A percentile compares a stretch with the other conserved stretches of the same genome.
These are phyloP conservation scores for Brachionus plicatilis DNA, from an alignment of 1,140 invertebrate genomes.

Conservation along the genomic window DNA sequence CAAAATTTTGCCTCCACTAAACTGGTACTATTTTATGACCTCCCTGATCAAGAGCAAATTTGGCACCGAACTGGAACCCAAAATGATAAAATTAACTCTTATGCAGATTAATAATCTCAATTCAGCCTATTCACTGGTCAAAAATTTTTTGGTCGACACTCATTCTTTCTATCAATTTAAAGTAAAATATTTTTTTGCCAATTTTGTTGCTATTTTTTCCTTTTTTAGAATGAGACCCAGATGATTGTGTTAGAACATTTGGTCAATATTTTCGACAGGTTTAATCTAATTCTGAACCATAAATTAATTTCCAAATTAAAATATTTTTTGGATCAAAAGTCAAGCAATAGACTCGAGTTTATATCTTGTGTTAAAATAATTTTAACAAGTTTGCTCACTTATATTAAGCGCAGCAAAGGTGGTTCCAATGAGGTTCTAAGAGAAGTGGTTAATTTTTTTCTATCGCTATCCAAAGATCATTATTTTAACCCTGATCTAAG, in stretches of 20 bases:
- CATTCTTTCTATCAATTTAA: conserved; percentile 1
- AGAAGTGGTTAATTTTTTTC: conserved; percentile 26
- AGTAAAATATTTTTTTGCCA: neutral
- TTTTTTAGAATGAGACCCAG: neutral
- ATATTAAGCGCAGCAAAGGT: neutral
- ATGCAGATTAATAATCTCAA: conserved; percentile 17
- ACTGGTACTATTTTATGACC: conserved; percentile 31
- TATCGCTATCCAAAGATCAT: neutral
- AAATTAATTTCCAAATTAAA: neutral
- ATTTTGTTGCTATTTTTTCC: neutral
- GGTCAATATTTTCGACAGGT: neutral
- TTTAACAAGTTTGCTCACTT: neutral
- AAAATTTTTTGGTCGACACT: conserved; percentile 33
- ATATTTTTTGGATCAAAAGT: neutral
- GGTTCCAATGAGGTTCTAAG: neutral
- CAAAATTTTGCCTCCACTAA: conserved; percentile 28
- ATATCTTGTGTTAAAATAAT: neutral
- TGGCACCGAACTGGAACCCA: neutral
- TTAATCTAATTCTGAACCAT: neutral
- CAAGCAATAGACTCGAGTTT: neutral
- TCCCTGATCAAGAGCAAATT: conserved; percentile 27
- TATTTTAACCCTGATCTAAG: neutral
- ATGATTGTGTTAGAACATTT: neutral
- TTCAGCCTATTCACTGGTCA: conserved; percentile 12
- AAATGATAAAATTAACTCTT: conserved; percentile 14